These are phyloP conservation scores for Leucosticte australis DNA, from an alignment of 2,113 vertebrate species.

Conservation along the genomic window DNA sequence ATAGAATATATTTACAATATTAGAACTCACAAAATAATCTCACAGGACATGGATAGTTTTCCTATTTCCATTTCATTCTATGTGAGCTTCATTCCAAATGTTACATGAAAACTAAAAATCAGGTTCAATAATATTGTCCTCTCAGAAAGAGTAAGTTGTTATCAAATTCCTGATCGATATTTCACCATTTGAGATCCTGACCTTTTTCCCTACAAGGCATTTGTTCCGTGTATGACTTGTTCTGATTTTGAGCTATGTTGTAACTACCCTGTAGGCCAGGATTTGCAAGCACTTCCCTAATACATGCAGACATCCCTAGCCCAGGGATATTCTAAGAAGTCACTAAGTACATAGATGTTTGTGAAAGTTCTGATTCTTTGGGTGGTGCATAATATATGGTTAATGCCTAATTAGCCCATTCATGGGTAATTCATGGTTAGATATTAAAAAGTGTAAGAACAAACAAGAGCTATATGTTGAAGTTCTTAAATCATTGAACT, in stretches of 20 bases:
- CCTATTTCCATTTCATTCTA: background rate
- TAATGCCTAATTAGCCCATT: slow-evolving; percentile 70
- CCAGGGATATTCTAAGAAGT: slow-evolving; percentile 30
- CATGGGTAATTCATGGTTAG: slow-evolving; percentile 69
- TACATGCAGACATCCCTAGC: background rate
- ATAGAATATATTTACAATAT: background rate
- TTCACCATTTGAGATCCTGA: background rate
- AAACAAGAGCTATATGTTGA: slow-evolving; percentile 26
- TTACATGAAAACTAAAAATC: background rate
- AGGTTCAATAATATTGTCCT: background rate
- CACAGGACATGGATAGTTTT: background rate
- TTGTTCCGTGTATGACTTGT: background rate
- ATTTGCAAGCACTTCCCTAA: background rate
- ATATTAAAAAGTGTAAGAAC: slow-evolving; percentile 69
- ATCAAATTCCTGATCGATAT: background rate
- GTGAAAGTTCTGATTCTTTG: slow-evolving; percentile 56
- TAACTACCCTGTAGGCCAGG: background rate
- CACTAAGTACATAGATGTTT: background rate
- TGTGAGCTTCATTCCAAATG: background rate
- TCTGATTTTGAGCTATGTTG: background rate
- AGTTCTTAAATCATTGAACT: slow-evolving; percentile 61
- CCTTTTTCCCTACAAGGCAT: background rate
- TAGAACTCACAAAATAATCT: background rate
- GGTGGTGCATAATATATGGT: slow-evolving; percentile 47
- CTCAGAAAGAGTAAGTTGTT: background rate